phyloP scores from a whole-genome alignment of 2,113 vertebrate species.

The Thunnus maccoyii region DNA sequence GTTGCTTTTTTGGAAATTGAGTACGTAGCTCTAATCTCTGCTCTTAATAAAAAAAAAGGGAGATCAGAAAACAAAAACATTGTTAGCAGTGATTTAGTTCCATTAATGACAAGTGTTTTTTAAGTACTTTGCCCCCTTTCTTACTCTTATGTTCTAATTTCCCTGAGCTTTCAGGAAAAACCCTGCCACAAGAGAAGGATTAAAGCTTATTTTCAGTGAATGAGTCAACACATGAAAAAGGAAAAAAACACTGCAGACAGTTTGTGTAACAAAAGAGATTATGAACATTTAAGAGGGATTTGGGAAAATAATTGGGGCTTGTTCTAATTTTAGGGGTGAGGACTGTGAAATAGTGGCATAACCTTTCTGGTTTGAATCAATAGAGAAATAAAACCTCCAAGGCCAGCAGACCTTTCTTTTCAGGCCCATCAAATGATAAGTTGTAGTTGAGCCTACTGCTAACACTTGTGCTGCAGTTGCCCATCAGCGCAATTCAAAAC shows the following conservation, averaged over 20 bases:
- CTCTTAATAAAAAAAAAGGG: conserved; percentile 14
- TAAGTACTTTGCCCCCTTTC: conserved; percentile 65
- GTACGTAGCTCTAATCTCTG: conserved; percentile 42
- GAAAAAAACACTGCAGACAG: conserved; percentile 71
- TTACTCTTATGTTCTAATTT: conserved; percentile 67
- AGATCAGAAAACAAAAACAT: conserved; percentile 48
- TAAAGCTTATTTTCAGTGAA: conserved; percentile 79
- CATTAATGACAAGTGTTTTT: conserved; percentile 64
- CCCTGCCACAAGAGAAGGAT: conserved; percentile 78
- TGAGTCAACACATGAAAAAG: conserved; percentile 76
- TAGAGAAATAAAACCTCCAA: conserved; percentile 36
- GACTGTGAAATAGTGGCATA: conserved; percentile 55
- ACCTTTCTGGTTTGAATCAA: conserved; percentile 47
- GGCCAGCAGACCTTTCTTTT: not conserved
- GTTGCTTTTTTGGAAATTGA: conserved; percentile 45
- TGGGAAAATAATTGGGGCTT: conserved; percentile 75
- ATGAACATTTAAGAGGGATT: conserved; percentile 82
- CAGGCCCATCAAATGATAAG: not conserved
- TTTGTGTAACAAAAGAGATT: conserved; percentile 82
- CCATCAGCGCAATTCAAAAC: not conserved
- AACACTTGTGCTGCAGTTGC: conserved; percentile 2
- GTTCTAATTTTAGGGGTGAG: conserved; percentile 66
- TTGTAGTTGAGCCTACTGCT: not conserved
- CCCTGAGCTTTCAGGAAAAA: conserved; percentile 65
- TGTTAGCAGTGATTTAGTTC: conserved; percentile 55